Conservation (phyloP, 1,140 invertebrate genomes). For the Drusus annulatus region DNA sequence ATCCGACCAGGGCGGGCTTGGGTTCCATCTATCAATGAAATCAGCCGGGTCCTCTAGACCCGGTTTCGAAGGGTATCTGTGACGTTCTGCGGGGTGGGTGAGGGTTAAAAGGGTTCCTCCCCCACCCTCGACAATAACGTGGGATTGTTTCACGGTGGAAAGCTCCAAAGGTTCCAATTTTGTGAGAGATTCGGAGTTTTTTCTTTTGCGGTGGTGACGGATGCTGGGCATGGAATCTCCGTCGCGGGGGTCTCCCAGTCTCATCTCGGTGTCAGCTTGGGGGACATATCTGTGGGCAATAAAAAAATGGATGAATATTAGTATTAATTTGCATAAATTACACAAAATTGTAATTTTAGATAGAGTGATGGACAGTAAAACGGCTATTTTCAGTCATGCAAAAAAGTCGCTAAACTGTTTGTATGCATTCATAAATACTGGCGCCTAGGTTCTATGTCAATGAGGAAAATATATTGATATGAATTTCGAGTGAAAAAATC, state of each 20-base stretch:
- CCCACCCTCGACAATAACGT: conserved; percentile 54
- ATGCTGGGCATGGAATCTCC: conserved; percentile 45
- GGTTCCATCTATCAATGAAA: conserved; percentile 86
- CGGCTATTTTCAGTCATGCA: too few species aligned
- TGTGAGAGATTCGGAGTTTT: conserved; percentile 47
- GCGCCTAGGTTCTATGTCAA: too few species aligned
- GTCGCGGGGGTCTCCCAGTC: conserved; percentile 34
- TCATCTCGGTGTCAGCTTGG: conserved; percentile 44
- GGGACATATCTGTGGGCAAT: conserved; percentile 53
- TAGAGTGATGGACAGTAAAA: too few species aligned
- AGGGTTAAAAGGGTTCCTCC: conserved; percentile 47
- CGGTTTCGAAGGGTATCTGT: conserved; percentile 43
- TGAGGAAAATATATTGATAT: too few species aligned
- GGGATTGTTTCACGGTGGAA: conserved; percentile 50
- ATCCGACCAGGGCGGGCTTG: conserved; percentile 86
- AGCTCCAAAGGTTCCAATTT: conserved; percentile 49
- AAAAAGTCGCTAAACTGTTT: too few species aligned
- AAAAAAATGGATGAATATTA: conserved; percentile 2
- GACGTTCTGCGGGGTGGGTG: conserved; percentile 44
- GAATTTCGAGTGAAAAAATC: too few species aligned
- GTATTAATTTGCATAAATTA: too few species aligned
- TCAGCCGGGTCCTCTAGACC: conserved; percentile 73
- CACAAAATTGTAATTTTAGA: too few species aligned
- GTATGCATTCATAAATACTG: too few species aligned
- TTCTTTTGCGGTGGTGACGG: conserved; percentile 52